Conservation (phyloP, 2,888 invertebrate genomes). For the Clivina fossor region DNA sequence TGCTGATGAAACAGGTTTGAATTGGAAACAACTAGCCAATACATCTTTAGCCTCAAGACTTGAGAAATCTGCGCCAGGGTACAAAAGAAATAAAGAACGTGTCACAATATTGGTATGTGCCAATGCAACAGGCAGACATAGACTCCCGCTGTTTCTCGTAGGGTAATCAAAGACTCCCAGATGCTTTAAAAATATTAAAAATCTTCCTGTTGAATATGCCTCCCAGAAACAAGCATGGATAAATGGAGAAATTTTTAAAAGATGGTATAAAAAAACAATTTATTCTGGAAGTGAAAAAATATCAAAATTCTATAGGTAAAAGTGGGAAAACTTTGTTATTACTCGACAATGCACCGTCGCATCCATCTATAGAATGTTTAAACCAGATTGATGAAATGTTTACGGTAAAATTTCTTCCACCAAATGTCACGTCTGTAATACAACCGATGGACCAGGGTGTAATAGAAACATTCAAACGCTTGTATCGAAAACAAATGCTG, state of each 20-base stretch:
- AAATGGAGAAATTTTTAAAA: conserved; percentile 26
- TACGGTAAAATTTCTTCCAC: conserved; percentile 35
- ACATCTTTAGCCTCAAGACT: neutral
- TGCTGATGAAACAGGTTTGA: neutral
- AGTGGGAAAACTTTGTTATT: conserved; percentile 37
- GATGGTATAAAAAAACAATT: conserved; percentile 39
- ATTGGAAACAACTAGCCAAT: neutral
- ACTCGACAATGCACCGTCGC: conserved; percentile 40
- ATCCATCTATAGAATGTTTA: conserved; percentile 22
- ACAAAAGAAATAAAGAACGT: neutral
- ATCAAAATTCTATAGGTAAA: conserved; percentile 34
- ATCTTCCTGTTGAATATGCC: neutral
- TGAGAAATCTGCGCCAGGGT: neutral
- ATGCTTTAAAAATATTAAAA: neutral
- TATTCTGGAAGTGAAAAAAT: conserved; percentile 34
- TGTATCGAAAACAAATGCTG: neutral
- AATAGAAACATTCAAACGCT: conserved; percentile 36
- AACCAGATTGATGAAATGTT: conserved; percentile 24
- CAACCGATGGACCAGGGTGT: conserved; percentile 39
- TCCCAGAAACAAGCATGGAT: neutral
- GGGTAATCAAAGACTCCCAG: neutral
- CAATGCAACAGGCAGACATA: neutral
- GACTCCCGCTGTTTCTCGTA: neutral
- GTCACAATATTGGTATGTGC: neutral
- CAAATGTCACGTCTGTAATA: conserved; percentile 37